Conservation (phyloP, 2,888 invertebrate genomes). For the Halocaridina rubra region DNA sequence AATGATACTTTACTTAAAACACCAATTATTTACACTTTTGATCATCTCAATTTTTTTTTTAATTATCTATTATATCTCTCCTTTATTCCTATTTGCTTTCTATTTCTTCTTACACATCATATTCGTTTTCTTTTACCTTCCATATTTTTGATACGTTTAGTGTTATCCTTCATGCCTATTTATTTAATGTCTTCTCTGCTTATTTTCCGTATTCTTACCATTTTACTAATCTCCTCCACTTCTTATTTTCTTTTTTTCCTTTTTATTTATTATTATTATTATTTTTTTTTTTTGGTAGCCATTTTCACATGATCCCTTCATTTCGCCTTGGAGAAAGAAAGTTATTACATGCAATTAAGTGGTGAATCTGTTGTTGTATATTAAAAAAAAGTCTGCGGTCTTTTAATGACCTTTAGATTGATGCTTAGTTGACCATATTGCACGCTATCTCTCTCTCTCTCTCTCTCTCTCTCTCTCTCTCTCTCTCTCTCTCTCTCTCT, state of each 20-base stretch:
- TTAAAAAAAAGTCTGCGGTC: neutral
- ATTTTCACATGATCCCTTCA: neutral
- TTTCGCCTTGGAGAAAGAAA: neutral
- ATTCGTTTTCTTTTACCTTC: neutral
- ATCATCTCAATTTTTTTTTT: neutral
- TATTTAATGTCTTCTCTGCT: too few relatives aligned
- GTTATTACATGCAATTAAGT: neutral
- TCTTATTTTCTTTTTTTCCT: neutral
- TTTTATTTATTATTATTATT: neutral
- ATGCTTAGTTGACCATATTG: neutral
- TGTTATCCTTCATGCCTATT: too few relatives aligned
- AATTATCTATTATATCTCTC: too few relatives aligned
- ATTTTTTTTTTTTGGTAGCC: neutral
- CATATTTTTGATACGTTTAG: too few relatives aligned
- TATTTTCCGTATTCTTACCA: neutral
- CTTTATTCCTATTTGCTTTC: neutral
- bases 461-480: conserved; percentile 21
- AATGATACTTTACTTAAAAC: too few relatives aligned
- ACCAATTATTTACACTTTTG: neutral
- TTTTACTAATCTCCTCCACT: neutral
- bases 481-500: conserved; percentile 32
- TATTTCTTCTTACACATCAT: neutral
- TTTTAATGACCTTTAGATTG: neutral
- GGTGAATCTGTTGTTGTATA: neutral
- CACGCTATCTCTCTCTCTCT: conserved; percentile 4